Evolutionary conservation across 2,113 vertebrate genomes (phyloP).

Genomic region (Cheilinus undulatus): DNA sequence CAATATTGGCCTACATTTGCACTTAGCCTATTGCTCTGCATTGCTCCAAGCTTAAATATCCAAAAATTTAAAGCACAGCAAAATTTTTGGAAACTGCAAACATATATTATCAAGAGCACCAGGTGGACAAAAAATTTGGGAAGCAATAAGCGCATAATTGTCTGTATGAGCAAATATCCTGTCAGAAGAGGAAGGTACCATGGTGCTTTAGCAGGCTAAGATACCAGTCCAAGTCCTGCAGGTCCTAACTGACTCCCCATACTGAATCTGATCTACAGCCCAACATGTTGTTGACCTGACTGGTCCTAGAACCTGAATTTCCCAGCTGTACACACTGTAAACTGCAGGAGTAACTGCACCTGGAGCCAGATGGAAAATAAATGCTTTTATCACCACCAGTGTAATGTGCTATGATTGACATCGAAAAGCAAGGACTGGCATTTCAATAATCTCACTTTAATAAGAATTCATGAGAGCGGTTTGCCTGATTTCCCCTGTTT

Average conservation of each 20-base stretch:
- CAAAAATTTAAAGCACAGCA: no score
- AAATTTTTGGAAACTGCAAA: no score
- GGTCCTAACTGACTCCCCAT: slow-evolving; percentile 41
- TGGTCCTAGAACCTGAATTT: slow-evolving; percentile 35
- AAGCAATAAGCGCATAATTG: not conserved
- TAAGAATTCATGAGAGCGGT: slow-evolving; percentile 61
- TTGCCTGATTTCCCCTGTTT: slow-evolving; percentile 56
- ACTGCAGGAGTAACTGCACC: slow-evolving; percentile 58
- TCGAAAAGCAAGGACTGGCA: slow-evolving; percentile 50
- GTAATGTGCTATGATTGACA: slow-evolving; percentile 65
- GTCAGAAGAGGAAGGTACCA: not conserved
- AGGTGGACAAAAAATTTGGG: not conserved
- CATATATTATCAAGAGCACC: no score
- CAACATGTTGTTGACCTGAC: slow-evolving; percentile 40
- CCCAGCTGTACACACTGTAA: slow-evolving; percentile 11
- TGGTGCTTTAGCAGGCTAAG: slow-evolving; percentile 9
- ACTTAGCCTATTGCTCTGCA: no score
- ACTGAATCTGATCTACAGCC: slow-evolving; percentile 50
- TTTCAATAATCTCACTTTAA: slow-evolving; percentile 71
- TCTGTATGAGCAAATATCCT: slow-evolving; percentile 11
- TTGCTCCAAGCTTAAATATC: no score
- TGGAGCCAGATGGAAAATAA: slow-evolving; percentile 49
- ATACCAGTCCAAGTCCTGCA: slow-evolving; percentile 26
- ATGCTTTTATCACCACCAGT: slow-evolving; percentile 52
- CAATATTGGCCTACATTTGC: not conserved